phyloP scores from a whole-genome alignment of 2,113 vertebrate genomes.

The Catharus fuscescens region DNA sequence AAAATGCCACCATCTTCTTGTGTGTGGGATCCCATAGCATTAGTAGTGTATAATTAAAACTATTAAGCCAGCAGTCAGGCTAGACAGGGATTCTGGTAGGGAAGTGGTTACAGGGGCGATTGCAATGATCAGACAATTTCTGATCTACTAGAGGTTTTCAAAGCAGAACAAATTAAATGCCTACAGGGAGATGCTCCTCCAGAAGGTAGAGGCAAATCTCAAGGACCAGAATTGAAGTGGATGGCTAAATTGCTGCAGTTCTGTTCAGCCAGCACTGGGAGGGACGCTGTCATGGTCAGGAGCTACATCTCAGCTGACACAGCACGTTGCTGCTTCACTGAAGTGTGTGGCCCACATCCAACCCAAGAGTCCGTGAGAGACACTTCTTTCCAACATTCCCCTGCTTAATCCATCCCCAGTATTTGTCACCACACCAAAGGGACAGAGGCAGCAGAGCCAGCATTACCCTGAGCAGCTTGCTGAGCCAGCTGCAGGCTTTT shows the following conservation, averaged over 20 bases:
- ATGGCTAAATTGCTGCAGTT: neutral
- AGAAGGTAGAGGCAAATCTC: neutral
- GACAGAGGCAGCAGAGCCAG: neutral
- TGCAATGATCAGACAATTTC: neutral
- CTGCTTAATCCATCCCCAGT: neutral
- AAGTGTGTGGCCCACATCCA: neutral
- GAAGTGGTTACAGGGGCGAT: neutral
- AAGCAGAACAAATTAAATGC: neutral
- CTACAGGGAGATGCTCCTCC: neutral
- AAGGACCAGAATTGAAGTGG: neutral
- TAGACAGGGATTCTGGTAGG: neutral
- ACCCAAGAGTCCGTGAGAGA: neutral
- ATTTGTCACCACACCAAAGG: neutral
- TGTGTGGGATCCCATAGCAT: neutral
- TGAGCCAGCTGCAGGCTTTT: neutral
- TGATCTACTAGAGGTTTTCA: neutral
- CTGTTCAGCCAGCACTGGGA: neutral
- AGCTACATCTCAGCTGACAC: neutral
- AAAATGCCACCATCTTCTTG: neutral
- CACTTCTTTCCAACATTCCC: neutral
- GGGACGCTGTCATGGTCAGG: accelerated
- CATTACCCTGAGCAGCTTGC: neutral
- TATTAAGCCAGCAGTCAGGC: neutral
- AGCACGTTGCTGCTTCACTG: neutral
- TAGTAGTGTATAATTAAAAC: neutral